Evolutionary conservation across 1,140 invertebrate species (phyloP).

Genomic region (Zeugodacus cucurbitae): DNA sequence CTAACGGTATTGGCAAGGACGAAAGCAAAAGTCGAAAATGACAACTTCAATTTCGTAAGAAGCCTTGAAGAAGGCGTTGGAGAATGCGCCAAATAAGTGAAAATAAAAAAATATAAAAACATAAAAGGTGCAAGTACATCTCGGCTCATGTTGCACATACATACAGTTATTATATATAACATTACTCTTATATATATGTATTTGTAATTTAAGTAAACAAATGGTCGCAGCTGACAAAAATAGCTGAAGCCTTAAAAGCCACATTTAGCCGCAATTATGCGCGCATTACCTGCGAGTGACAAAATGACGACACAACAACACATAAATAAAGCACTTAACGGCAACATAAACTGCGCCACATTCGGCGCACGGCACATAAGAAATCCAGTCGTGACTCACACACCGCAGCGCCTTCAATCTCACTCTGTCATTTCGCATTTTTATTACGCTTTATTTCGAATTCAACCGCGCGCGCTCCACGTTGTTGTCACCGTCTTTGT

Average conservation of each 20-base stretch:
- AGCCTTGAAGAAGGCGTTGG: background rate
- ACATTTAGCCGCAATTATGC: constrained; percentile 29
- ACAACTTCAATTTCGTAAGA: background rate
- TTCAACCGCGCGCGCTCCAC: background rate
- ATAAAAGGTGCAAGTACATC: background rate
- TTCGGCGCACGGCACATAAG: background rate
- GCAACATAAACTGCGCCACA: background rate
- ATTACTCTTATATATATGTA: background rate
- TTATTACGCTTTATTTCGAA: background rate
- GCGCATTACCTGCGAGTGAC: background rate
- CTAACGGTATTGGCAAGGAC: background rate
- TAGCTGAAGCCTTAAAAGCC: constrained; percentile 1
- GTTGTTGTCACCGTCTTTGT: background rate
- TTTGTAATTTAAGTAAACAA: background rate
- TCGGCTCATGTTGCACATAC: background rate
- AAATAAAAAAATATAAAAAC: background rate
- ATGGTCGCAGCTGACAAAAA: background rate
- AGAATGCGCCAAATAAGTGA: background rate
- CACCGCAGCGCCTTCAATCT: background rate
- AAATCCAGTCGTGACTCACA: background rate
- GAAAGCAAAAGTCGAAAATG: background rate
- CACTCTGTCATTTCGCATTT: background rate
- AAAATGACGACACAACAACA: background rate
- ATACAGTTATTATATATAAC: background rate
- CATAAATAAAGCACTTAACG: constrained; percentile 30